Base-by-base conservation (phyloP, 2,888 invertebrate species). In the Tenthredo scrophulariae region DNA sequence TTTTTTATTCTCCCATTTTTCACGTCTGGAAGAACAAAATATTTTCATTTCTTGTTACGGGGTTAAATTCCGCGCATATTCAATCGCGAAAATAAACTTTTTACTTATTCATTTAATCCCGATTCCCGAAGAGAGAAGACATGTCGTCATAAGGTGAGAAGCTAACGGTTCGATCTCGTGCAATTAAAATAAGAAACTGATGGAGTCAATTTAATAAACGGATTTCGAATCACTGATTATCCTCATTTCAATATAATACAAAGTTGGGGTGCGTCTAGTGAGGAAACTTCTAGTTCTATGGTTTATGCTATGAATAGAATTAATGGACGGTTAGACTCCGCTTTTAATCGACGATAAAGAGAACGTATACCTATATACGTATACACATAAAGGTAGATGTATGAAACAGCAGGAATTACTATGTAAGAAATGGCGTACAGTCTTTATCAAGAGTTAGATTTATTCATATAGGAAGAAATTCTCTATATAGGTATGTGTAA, bases 291-390 rank as follows among this genome's bases (percentile, higher is more conserved):
- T 67, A 67, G 33, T 29, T 33, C 46, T 5, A 54, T 22, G 40
- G 18, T 22, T 26, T 26, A 86, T 85, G 86, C 87, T 89, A 89
- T 88, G 88, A 89, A 89, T 89, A 89, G 89, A 89, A 89, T 88
- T 89, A 89, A 89, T 89, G 87, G 86, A 87, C 85, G 86, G 86
- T 86, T 85, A 87, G 15, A 50, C 87, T 87, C 85, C 62, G 80
- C 85, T 82, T 62, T 87, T 88, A 87, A 86, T 88, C 88, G 88
- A 84, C 86, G 86, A 77, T 85, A 86, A 85, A 86, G 86, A 67
- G 54, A 54, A 54, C n/a, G 18, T 54, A n/a, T n/a, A 50, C 1
- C n/a, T 54, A n/a, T 7, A 7, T 54, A 7, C n/a, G 7, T 50
- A 18, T 9, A 50, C 5, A 18, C 5, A 50, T 18, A 0, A 18